Evolutionary conservation across 1,140 invertebrate genomes (phyloP).

Genomic region (Saccostrea glomerata): DNA sequence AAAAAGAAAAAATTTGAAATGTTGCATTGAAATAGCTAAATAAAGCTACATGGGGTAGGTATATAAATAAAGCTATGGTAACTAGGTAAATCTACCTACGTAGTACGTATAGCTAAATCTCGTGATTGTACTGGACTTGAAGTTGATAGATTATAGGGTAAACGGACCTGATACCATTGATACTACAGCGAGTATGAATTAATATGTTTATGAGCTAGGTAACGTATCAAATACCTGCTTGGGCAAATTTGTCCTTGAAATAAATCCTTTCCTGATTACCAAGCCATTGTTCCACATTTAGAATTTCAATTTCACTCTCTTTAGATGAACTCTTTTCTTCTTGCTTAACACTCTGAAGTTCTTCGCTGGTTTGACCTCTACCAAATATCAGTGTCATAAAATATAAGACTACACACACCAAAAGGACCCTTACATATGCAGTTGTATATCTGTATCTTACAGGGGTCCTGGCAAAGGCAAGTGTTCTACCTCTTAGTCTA

Average conservation of each 20-base stretch:
- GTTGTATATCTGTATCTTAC: slow-evolving; percentile 4
- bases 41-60: too few species aligned
- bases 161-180: too few species aligned
- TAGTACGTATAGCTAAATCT: too few species aligned
- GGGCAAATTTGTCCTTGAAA: not conserved
- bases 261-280: not conserved
- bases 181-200: too few species aligned
- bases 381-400: not conserved
- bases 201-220: too few species aligned
- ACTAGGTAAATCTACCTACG: too few species aligned
- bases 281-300: not conserved
- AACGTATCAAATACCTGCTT: not conserved
- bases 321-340: not conserved
- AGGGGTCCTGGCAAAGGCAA: too few species aligned
- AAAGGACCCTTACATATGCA: not conserved
- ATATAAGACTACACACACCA: not conserved
- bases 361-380: not conserved
- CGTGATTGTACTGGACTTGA: too few species aligned
- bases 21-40: too few species aligned
- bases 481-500: not conserved
- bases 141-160: too few species aligned
- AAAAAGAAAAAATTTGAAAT: too few species aligned
- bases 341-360: not conserved
- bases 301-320: not conserved
- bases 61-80: too few species aligned